These are phyloP conservation scores for Drosophila pachea DNA, from an alignment of 1,140 invertebrate species.

Conservation along the genomic window DNA sequence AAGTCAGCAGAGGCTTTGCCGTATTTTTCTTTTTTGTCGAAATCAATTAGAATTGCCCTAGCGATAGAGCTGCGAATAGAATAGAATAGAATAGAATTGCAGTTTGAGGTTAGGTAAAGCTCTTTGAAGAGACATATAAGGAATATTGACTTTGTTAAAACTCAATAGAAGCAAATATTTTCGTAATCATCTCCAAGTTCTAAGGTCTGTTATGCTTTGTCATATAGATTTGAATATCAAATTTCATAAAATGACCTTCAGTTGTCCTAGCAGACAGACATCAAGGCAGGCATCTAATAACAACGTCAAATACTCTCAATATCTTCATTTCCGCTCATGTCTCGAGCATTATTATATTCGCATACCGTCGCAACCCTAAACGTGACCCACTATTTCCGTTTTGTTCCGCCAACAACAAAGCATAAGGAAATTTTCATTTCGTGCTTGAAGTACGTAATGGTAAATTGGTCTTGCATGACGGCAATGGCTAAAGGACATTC, in stretches of 20 bases:
- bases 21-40: neutral
- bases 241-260: constrained; percentile 8
- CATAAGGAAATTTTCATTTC: constrained; percentile 35
- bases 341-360: neutral
- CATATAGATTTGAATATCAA: neutral
- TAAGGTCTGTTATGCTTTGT: neutral
- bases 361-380: constrained; percentile 15
- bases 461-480: neutral
- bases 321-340: constrained; percentile 16
- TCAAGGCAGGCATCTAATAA: neutral
- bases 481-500: constrained; percentile 12
- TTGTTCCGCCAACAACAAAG: constrained; percentile 17
- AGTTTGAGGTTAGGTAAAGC: neutral
- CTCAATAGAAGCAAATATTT: neutral
- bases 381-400: constrained; percentile 16
- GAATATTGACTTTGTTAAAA: neutral
- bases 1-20: neutral
- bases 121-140: neutral
- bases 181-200: neutral
- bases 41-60: constrained; percentile 8
- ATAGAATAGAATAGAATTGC: neutral
- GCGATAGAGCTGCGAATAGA: constrained; percentile 7
- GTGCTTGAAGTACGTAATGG: constrained; percentile 12
- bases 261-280: neutral
- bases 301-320: neutral